Evolutionary conservation across 2,113 vertebrate species (phyloP), one percentile per base, ranked within the genome.

Genomic region (Brachypodius melanocephalos): DNA sequence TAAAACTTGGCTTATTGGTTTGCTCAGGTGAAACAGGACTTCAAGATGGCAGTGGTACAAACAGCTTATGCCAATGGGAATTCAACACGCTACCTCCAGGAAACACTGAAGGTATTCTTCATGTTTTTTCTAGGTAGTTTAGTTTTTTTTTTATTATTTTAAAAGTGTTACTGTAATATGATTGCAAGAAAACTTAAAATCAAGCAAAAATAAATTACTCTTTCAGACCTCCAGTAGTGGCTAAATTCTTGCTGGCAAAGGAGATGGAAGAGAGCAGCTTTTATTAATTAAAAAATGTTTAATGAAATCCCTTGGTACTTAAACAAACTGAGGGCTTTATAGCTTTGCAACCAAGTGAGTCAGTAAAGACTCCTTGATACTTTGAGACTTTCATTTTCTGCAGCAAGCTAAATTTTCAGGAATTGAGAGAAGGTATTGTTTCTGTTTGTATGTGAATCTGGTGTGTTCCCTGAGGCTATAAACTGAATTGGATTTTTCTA

Each of bases 21-120:
- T 78, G 49, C 86, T 59, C 88, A 99, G 99, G 98, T 98, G 82
- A 98, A 98, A 63, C 95, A 99, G 77, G 88, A 97, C 51, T 89
- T 99, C 65, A 96, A 97, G 91, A 97, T 99, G 55, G 99, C 98
- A 22, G 99, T 99, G 87, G 97, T 99, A 51, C 99, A 99, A 96
- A 99, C 99, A 9, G 99, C 99, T 0, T 99, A 99, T 46, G 99
- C 99, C 89, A 99, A 99, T 28, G 99, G 99, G 13, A 99, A 98
- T 88, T 99, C 99, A 4, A 99, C 99, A 24, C 94, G 82, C 36
- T 99, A 99, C 96, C 97, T 99, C 58, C 97, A 99, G 96, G 97
- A 99, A 74, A 98, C 97, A 20, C 98, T 99, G 98, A 98, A 99
- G 98, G 99, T 99, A 98, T 31, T 63, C 16, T 58, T 13, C 5